Percentiles rank a stretch among this genome's conserved stretches.
These are phyloP conservation scores for Hippocampus abdominalis DNA, from an alignment of 2,113 vertebrate genomes.

Conservation along the genomic window DNA sequence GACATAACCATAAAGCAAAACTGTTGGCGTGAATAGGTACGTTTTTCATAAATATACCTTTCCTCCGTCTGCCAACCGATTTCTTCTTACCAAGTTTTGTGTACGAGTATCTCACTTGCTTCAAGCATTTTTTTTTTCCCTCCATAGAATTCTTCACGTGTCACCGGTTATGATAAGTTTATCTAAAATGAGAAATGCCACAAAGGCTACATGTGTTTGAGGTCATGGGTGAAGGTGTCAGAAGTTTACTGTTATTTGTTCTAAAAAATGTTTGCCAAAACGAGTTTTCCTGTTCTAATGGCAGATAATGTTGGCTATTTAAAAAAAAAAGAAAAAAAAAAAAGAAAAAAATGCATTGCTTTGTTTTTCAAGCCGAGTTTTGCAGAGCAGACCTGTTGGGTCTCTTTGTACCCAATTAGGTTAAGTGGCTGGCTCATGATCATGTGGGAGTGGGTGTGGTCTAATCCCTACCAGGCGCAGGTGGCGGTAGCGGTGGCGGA, in stretches of 20 bases:
- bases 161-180: no score
- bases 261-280: neutral
- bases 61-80: no score
- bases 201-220: no score
- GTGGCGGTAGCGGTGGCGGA: constrained; percentile 72
- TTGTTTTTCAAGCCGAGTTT: no score
- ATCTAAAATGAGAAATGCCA: no score
- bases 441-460: neutral
- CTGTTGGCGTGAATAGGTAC: neutral
- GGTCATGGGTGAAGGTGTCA: no score
- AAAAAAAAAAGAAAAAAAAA: neutral
- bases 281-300: neutral
- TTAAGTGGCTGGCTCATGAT: neutral
- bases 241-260: neutral
- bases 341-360: neutral
- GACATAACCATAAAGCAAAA: neutral
- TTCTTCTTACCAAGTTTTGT: no score
- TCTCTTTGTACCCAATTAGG: neutral
- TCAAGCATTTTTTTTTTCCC: no score
- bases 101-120: no score
- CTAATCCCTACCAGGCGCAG: constrained; percentile 77
- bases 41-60: neutral
- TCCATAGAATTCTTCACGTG: no score
- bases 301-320: neutral
- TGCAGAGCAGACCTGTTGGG: neutral